These are phyloP conservation scores for Diorhabda sublineata DNA, from an alignment of 1,140 invertebrate genomes.

Conservation along the genomic window DNA sequence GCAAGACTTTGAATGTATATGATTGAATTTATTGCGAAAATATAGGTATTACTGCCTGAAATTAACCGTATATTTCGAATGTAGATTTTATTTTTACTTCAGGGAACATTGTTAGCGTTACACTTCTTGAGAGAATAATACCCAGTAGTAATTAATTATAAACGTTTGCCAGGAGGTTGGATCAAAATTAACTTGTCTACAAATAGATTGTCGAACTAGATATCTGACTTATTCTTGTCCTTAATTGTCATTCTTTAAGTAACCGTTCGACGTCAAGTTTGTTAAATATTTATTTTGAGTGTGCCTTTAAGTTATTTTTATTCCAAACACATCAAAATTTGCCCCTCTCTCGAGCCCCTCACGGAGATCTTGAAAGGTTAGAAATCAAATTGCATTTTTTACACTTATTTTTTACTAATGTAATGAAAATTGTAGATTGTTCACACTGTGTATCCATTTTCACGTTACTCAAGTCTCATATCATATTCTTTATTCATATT, in stretches of 20 bases:
- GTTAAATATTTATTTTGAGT: neutral
- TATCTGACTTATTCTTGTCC: constrained; percentile 20
- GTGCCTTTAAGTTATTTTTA: constrained; percentile 15
- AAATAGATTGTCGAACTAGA: constrained; percentile 9
- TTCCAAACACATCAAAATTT: neutral
- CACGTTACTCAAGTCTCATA: too few species aligned
- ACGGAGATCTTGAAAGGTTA: neutral
- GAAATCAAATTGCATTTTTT: neutral
- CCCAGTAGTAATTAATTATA: neutral
- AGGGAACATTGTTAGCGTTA: neutral
- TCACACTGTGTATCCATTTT: too few species aligned
- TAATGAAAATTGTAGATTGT: too few species aligned
- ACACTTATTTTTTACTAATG: too few species aligned
- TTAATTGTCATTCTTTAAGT: constrained; percentile 19
- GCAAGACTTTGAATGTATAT: too few species aligned
- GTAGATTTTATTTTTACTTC: neutral
- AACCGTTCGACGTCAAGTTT: constrained; percentile 7
- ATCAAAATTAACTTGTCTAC: neutral
- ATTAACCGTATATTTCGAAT: neutral
- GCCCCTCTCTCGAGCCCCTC: neutral
- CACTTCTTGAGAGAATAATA: neutral
- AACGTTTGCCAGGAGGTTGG: constrained; percentile 1
- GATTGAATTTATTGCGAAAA: too few species aligned
- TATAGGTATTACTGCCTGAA: too few species aligned
- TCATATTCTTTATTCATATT: too few species aligned